Evolutionary conservation across 1,140 invertebrate genomes (phyloP).

Genomic region (Leptoteleia sp.): DNA sequence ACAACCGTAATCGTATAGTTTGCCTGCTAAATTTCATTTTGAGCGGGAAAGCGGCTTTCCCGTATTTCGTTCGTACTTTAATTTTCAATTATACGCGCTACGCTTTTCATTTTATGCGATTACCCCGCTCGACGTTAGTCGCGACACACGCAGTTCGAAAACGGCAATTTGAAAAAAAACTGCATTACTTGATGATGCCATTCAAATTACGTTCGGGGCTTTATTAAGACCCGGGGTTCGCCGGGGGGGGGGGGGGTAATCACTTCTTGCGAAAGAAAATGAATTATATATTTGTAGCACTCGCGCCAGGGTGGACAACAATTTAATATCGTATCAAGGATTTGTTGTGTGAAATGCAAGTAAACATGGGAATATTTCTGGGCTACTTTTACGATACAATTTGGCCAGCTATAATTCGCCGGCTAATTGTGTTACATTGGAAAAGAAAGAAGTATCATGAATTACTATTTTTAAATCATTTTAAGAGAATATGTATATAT

Average conservation of each 20-base stretch:
- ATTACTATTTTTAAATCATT: too few species aligned
- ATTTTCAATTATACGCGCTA: conserved; percentile 63
- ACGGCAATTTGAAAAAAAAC: conserved; percentile 34
- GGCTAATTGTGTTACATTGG: too few species aligned
- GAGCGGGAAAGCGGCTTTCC: conserved; percentile 50
- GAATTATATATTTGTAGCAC: conserved; percentile 8
- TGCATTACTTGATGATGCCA: conserved; percentile 40
- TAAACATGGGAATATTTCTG: too few species aligned
- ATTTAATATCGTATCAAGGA: too few species aligned
- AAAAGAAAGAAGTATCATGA: too few species aligned
- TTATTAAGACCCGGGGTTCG: conserved; percentile 39
- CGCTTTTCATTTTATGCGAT: conserved; percentile 59
- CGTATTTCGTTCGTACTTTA: conserved; percentile 58
- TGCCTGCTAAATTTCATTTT: conserved; percentile 61
- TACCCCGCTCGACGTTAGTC: conserved; percentile 27
- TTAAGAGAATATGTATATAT: too few species aligned
- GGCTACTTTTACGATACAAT: too few species aligned
- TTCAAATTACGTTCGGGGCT: conserved; percentile 42
- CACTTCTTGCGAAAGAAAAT: conserved; percentile 22
- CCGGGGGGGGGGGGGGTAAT: too few species aligned
- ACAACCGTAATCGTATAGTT: conserved; percentile 55
- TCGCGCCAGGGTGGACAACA: too few species aligned
- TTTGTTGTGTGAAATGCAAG: too few species aligned
- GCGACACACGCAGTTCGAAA: conserved; percentile 43
- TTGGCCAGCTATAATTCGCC: too few species aligned